Evolutionary conservation across 2,797 vertebrate genomes (phyloP), one percentile per base, ranked within the genome.

Genomic region (Onychomys arenicola): DNA sequence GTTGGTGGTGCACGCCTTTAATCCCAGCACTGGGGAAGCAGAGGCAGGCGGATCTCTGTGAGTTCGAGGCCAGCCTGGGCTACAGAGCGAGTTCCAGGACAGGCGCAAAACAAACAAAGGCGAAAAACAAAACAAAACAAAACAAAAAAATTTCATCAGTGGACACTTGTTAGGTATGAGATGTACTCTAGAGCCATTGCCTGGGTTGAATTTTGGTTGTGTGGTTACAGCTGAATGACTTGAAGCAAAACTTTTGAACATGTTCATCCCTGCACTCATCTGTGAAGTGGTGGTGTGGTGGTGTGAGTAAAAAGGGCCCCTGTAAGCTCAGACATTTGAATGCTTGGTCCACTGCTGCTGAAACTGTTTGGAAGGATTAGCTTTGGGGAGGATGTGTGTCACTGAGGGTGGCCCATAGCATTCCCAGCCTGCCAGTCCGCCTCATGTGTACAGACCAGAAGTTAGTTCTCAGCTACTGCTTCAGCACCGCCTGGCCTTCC

Each of bases 241-340:
- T 86, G 27, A 75, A 34, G 29, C 61, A 89, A 83, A 80, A 57
- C 34, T 59, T 88, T 84, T 83, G 93, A 96, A 71, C 1, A 37
- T 46, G 55, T 61, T 83, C 46, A 57, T 37, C 37, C 61, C n/a
- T 91, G 88, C 65, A 55, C 13, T 92, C 59, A 93, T 32, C 81
- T 49, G 65, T 73, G 43, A 86, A 86, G 78, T 32, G 25, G 34
- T 67, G n/a, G 1, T 32, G 69, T 32, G 19, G 37, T 73, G 32
- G 1, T 46, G 25, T 57, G 46, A 37, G 5, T 55, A n/a, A 23
- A 29, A 52, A 78, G 19, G n/a, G 12, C 40, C 34, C 34, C n/a
- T 13, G 32, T 69, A n/a, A 69, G 65, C 14, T 17, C 65, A 69
- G 6, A 69, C 34, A 27, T 27, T 14, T 59, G n/a, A 25, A 23